Conservation (phyloP, 2,113 vertebrate species). For the Datnioides undecimradiatus region DNA sequence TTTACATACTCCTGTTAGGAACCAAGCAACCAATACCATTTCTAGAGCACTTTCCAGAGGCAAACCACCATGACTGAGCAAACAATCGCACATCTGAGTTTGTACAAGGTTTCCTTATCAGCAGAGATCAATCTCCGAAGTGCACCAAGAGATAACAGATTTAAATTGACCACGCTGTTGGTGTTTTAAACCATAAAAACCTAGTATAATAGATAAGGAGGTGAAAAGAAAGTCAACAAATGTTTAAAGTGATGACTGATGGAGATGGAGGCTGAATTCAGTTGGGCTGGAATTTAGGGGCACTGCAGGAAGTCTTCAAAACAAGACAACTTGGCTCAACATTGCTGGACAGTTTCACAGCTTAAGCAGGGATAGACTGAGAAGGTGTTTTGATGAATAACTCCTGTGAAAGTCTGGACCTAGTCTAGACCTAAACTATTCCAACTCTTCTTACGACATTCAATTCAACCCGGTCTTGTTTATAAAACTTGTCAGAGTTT, state of each 20-base stretch:
- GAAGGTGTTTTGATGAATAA: background rate
- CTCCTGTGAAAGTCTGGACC: background rate
- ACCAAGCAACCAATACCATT: background rate
- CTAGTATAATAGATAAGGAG: conserved; percentile 2
- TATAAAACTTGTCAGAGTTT: conserved; percentile 29
- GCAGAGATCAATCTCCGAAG: conserved; percentile 1
- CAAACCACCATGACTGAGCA: background rate
- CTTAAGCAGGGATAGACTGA: background rate
- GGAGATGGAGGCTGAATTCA: conserved; percentile 28
- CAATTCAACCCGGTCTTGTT: background rate
- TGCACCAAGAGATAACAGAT: background rate
- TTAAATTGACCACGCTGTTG: conserved; percentile 7
- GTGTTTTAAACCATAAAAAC: conserved; percentile 18
- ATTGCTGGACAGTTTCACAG: conserved; percentile 16
- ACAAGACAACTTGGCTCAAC: background rate
- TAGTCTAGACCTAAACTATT: background rate
- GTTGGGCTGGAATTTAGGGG: conserved; percentile 29
- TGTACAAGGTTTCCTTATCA: conserved; percentile 37
- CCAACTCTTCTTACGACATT: background rate
- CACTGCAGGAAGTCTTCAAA: conserved; percentile 8
- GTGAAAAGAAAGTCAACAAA: conserved; percentile 19
- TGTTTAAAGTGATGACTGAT: conserved; percentile 9
- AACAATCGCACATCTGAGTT: conserved; percentile 40
- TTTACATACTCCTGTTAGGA: conserved; percentile 17
- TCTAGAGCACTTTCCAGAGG: conserved; percentile 4